A percentile compares a stretch with the other conserved stretches of the same genome.
Conservation (phyloP, 2,113 vertebrate genomes). For the Plotosus lineatus region DNA sequence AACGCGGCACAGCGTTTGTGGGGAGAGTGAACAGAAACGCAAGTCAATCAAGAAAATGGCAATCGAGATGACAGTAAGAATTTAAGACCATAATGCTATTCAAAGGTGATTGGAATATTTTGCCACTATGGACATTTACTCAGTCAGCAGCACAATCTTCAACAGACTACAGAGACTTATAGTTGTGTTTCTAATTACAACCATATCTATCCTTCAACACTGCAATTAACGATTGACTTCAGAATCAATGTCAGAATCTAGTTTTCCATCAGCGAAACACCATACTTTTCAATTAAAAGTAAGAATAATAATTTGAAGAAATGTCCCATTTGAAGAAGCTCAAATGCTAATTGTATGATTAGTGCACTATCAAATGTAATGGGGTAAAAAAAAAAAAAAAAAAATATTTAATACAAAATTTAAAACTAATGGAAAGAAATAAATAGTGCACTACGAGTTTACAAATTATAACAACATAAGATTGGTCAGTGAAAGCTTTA, state of each 20-base stretch:
- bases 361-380: slow-evolving; percentile 1
- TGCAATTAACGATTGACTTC: slow-evolving; percentile 31
- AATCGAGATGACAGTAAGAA: slow-evolving; percentile 2
- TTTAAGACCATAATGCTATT: not conserved
- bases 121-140: slow-evolving; percentile 4
- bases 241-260: slow-evolving; percentile 25
- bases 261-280: slow-evolving; percentile 6
- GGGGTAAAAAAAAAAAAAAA: slow-evolving; percentile 23
- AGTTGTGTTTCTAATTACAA: not conserved
- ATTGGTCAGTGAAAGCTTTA: slow-evolving; percentile 35
- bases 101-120: not conserved
- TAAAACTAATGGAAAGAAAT: slow-evolving; percentile 6
- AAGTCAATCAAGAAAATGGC: not conserved
- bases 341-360: slow-evolving; percentile 25
- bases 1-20: not conserved
- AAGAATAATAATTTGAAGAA: not conserved
- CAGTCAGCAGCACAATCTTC: slow-evolving; percentile 38
- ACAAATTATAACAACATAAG: slow-evolving; percentile 8
- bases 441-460: slow-evolving; percentile 37
- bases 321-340: slow-evolving; percentile 1
- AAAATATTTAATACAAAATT: slow-evolving; percentile 43
- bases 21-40: not conserved
- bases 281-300: not conserved
- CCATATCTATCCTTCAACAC: slow-evolving; percentile 40
- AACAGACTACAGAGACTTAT: slow-evolving; percentile 15